Base-by-base conservation (phyloP, 2,888 invertebrate genomes). In the Spisula solida region DNA sequence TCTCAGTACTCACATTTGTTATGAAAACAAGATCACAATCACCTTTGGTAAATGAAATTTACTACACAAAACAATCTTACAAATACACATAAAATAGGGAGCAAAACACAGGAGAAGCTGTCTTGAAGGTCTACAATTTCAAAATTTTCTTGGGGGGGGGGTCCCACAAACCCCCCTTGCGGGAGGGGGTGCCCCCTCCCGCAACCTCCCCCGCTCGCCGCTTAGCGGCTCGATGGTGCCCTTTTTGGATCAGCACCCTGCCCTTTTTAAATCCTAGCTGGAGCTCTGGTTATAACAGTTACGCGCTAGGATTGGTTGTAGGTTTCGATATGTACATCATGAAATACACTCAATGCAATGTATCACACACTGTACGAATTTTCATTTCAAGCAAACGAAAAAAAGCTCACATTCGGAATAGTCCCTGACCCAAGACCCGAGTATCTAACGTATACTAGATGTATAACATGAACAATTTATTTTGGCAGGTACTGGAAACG, bases 401-500 rank as follows among this genome's bases (percentile, higher is more conserved):
- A n/a, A n/a, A n/a, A n/a, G n/a, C n/a, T n/a, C n/a, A n/a, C n/a
- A n/a, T n/a, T n/a, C n/a, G n/a, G n/a, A n/a, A n/a, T n/a, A n/a
- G n/a, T n/a, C n/a, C n/a, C n/a, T n/a, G n/a, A n/a, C n/a, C n/a
- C n/a, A n/a, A n/a, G n/a, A n/a, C n/a, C n/a, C n/a, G n/a, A n/a
- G n/a, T n/a, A n/a, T n/a, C n/a, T n/a, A n/a, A n/a, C n/a, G 41
- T 41, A 41, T 5, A 41, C 41, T 41, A 41, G n/a, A 41, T 41
- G 41, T 41, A 41, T 5, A 2, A 41, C 41, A 41, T 5, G 8
- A 41, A 8, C 8, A 2, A 29, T 20, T 55, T 78, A n/a, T 20
- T 41, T 56, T 86, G 84, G 2, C 78, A 90, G 92, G 87, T 14
- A 88, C 90, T n/a, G 90, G 87, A 2, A 66, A 89, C 18, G 92